Conservation (phyloP, 2,888 invertebrate genomes). For the Unio pictorum region DNA sequence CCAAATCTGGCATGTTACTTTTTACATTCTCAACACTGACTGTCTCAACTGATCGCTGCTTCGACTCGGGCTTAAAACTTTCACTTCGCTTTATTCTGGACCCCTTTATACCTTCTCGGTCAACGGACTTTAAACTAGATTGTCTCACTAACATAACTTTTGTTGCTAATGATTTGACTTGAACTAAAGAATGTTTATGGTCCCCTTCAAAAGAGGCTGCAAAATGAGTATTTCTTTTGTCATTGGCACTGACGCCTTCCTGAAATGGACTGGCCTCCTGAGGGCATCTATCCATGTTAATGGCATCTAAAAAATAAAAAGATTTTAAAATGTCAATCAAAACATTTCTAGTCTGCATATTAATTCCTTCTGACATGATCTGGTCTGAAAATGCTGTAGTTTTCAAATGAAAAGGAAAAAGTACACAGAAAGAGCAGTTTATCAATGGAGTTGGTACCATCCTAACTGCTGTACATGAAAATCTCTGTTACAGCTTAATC, state of each 20-base stretch:
- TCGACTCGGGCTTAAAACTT: conserved; percentile 21
- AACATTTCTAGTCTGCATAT: no score
- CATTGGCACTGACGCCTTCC: neutral
- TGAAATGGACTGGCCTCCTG: no score
- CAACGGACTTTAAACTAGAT: conserved; percentile 15
- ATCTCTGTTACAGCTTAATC: no score
- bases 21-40: neutral
- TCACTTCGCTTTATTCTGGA: conserved; percentile 25
- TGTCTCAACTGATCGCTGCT: neutral
- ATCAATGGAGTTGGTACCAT: no score
- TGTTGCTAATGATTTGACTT: conserved; percentile 27
- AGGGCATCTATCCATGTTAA: no score
- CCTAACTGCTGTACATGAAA: no score
- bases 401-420: no score
- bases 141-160: conserved; percentile 32
- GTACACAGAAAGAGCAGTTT: no score
- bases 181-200: neutral
- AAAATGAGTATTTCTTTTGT: neutral
- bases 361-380: no score
- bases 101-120: conserved; percentile 2
- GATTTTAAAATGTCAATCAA: no score
- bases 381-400: no score
- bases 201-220: neutral
- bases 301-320: no score
- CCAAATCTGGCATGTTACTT: conserved; percentile 4